A percentile compares a stretch with the other conserved stretches of the same genome.
phyloP scores from a whole-genome alignment of 2,888 invertebrate species.

The Rhamnusium bicolor region DNA sequence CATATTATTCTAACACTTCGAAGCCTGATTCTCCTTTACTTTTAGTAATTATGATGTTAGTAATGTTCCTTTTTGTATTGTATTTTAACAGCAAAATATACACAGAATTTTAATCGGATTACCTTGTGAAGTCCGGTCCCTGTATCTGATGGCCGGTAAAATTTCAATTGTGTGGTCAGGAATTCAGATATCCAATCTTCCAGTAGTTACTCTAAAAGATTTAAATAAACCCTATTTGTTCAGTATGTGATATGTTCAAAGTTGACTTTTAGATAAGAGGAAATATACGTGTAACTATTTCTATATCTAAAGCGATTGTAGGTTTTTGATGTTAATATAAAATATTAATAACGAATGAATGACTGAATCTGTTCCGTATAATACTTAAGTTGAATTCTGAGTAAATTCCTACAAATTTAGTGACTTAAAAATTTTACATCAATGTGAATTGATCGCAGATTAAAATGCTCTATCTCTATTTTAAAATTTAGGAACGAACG shows the following conservation, averaged over 20 bases:
- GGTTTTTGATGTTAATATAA: not conserved
- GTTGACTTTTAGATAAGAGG: not conserved
- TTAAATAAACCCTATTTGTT: conserved; percentile 8
- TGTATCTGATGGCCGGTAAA: conserved; percentile 2
- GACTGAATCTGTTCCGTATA: no score
- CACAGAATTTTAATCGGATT: not conserved
- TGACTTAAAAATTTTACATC: no score
- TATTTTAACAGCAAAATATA: no score
- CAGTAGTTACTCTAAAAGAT: conserved; percentile 20
- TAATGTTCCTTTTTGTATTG: no score
- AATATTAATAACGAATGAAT: not conserved
- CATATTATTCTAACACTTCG: no score
- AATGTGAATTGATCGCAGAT: no score
- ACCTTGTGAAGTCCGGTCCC: not conserved
- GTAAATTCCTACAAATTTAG: no score
- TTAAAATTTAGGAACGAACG: no score
- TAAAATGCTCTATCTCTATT: no score
- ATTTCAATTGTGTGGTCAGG: conserved; percentile 11
- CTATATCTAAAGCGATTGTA: not conserved
- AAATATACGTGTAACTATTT: not conserved
- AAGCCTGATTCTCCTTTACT: no score
- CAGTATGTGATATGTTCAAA: not conserved
- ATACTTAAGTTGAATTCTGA: no score
- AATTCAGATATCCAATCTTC: conserved; percentile 20
- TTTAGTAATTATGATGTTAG: no score